These are phyloP conservation scores for Rhinolophus sinicus DNA, from an alignment of 2,113 vertebrate genomes.

Conservation along the genomic window DNA sequence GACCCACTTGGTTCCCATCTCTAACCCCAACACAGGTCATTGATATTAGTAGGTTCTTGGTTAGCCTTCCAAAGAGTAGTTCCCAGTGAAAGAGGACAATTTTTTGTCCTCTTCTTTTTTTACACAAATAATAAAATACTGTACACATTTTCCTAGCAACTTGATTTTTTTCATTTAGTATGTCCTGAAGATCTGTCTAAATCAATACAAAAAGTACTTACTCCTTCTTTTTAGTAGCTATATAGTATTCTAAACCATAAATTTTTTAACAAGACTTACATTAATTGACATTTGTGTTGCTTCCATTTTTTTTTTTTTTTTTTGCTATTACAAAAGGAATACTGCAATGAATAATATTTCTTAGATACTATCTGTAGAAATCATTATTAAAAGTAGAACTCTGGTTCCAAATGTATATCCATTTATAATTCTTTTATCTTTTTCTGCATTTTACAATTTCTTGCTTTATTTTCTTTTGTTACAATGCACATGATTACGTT, in stretches of 20 bases:
- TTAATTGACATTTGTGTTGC: background rate
- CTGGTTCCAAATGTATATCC: background rate
- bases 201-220: background rate
- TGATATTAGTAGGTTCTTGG: background rate
- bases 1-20: background rate
- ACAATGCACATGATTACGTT: background rate
- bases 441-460: slow-evolving; percentile 12
- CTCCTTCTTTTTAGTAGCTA: background rate
- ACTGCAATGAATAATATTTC: background rate
- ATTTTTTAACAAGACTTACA: background rate
- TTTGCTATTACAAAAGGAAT: slow-evolving; percentile 29
- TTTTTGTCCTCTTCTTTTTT: background rate
- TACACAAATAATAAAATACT: background rate
- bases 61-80: background rate
- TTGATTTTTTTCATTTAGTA: background rate
- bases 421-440: background rate
- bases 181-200: background rate
- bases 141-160: background rate
- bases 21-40: background rate
- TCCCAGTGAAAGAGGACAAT: background rate
- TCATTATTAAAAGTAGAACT: slow-evolving; percentile 8
- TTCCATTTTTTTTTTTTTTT: background rate
- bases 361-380: background rate
- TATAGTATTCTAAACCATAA: background rate
- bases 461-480: slow-evolving; percentile 40